phyloP scores from a whole-genome alignment of 2,113 vertebrate genomes.

The Albula goreensis region DNA sequence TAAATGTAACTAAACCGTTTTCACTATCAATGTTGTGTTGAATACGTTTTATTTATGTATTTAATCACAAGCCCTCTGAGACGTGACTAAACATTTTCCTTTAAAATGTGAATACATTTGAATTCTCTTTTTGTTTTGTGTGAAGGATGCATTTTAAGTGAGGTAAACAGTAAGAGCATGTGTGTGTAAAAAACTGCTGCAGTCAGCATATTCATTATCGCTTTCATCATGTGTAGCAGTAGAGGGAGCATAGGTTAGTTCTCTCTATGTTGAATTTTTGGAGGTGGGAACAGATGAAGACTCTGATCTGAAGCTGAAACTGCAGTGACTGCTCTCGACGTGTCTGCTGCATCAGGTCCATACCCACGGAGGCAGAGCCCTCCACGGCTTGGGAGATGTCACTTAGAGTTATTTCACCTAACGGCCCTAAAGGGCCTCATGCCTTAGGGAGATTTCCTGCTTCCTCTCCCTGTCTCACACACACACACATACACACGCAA shows the following conservation, averaged over 20 bases:
- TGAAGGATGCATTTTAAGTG: background rate
- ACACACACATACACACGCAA: background rate
- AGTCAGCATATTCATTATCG: background rate
- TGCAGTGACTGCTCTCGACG: background rate
- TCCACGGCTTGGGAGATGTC: background rate
- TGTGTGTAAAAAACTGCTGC: background rate
- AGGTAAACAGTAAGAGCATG: background rate
- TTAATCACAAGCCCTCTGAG: background rate
- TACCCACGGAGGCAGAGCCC: background rate
- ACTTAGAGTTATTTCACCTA: background rate
- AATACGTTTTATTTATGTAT: background rate
- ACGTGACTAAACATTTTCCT: background rate
- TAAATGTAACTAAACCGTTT: background rate
- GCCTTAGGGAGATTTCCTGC: background rate
- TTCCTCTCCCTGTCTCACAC: background rate
- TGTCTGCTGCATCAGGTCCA: background rate
- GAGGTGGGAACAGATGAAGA: background rate
- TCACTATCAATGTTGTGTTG: background rate
- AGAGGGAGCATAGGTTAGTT: background rate
- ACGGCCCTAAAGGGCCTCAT: background rate
- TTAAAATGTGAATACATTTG: background rate
- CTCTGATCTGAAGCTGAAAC: background rate
- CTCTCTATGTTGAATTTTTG: background rate
- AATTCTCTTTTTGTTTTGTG: background rate
- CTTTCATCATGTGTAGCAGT: background rate